Conservation (phyloP, 2,797 vertebrate genomes). For the Dendrocincla tyrannina region DNA sequence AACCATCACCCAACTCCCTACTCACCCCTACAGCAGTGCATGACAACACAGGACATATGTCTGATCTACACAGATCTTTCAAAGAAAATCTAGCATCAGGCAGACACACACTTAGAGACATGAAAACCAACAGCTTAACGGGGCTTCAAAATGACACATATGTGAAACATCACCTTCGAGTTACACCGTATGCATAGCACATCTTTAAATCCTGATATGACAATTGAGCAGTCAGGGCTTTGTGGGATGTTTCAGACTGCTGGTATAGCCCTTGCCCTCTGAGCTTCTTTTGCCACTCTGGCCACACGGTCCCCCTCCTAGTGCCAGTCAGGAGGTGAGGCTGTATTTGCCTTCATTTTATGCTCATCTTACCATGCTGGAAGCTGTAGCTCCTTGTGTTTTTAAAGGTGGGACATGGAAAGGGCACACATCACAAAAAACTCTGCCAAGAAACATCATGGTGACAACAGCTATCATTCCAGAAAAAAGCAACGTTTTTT, state of each 20-base stretch:
- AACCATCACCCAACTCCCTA: not conserved
- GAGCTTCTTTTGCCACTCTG: not conserved
- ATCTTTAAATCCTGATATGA: not conserved
- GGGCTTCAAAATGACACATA: constrained; percentile 24
- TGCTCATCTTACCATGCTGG: not conserved
- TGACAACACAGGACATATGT: not conserved
- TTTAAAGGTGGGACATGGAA: not conserved
- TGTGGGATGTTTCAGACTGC: not conserved
- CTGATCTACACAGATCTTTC: not conserved
- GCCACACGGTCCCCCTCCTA: not conserved
- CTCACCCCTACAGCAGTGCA: not conserved
- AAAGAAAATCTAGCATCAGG: constrained; percentile 34
- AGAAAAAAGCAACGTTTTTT: not conserved
- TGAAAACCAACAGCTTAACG: constrained; percentile 27
- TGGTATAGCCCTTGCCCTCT: not conserved
- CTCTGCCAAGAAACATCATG: not conserved
- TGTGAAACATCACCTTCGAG: constrained; percentile 38
- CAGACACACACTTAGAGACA: not conserved
- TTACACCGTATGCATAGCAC: not conserved
- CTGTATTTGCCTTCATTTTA: not conserved
- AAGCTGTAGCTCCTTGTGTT: not conserved
- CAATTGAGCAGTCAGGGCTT: constrained; percentile 1
- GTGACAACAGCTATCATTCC: constrained; percentile 5
- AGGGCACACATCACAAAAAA: not conserved
- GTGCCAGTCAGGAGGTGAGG: not conserved